These are phyloP conservation scores for Alsophila aescularia DNA, from an alignment of 2,888 invertebrate species.

Conservation along the genomic window DNA sequence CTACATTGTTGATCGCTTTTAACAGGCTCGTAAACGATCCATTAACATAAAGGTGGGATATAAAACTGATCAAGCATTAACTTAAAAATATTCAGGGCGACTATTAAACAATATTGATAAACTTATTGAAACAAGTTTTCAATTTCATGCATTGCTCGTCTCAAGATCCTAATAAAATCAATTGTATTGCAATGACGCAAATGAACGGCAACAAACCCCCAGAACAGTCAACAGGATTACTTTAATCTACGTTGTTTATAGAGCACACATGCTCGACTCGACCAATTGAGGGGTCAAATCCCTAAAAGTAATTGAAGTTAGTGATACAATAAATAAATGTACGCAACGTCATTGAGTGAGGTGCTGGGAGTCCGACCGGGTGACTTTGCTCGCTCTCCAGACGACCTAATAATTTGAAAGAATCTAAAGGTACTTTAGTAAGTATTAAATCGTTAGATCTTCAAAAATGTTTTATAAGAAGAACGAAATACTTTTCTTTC, in stretches of 20 bases:
- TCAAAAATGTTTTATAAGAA: conserved; percentile 22
- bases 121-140: conserved; percentile 5
- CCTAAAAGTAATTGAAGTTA: conserved; percentile 40
- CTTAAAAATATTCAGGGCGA: background rate
- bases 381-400: conserved; percentile 78
- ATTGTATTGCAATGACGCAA: conserved; percentile 21
- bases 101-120: conserved; percentile 9
- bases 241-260: conserved; percentile 29
- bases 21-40: conserved; percentile 22
- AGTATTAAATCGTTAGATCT: conserved; percentile 29
- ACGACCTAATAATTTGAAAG: conserved; percentile 68
- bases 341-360: conserved; percentile 53
- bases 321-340: conserved; percentile 42
- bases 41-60: conserved; percentile 12
- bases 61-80: conserved; percentile 17
- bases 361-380: conserved; percentile 61
- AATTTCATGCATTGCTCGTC: background rate
- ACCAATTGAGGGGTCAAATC: conserved; percentile 34
- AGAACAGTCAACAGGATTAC: conserved; percentile 15
- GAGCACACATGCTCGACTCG: conserved; percentile 26
- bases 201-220: conserved; percentile 6
- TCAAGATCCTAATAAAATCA: conserved; percentile 13
- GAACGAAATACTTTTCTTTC: background rate
- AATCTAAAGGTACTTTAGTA: conserved; percentile 48
- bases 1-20: conserved; percentile 30